Evolutionary conservation across 92 coral and sea anemone genomes (phyloP).

Genomic region (Zoanthus sansibaricus): DNA sequence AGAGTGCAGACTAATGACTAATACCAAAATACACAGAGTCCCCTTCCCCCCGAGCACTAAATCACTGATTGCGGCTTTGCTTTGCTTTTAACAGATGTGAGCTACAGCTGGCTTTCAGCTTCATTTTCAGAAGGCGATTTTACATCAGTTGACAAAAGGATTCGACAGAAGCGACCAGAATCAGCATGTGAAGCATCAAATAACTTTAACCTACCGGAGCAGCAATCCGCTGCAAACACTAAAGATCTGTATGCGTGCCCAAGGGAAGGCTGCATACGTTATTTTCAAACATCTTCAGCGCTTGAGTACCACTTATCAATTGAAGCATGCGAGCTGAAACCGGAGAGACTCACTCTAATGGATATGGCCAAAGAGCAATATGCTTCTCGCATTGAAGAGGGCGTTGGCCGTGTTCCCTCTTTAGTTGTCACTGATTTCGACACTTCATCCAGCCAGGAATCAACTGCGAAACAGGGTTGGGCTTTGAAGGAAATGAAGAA

Average conservation of each 20-base stretch:
- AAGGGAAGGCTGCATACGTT: background rate
- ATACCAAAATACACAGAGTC: background rate
- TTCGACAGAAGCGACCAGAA: background rate
- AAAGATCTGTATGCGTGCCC: slow-evolving; percentile 15
- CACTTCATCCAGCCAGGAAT: slow-evolving; percentile 12
- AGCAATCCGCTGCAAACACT: background rate
- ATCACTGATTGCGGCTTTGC: slow-evolving; percentile 3
- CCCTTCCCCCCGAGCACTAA: background rate
- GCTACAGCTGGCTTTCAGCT: background rate
- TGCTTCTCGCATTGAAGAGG: slow-evolving; percentile 22
- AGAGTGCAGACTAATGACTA: background rate
- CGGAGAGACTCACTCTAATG: slow-evolving; percentile 14
- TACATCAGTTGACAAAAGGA: background rate
- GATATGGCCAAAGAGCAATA: slow-evolving; percentile 6
- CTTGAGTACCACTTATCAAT: background rate
- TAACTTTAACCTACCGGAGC: background rate
- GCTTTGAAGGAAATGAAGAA: background rate
- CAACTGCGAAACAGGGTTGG: slow-evolving; percentile 9
- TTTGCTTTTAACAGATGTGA: slow-evolving; percentile 16
- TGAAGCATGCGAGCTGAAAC: slow-evolving; percentile 12
- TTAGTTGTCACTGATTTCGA: slow-evolving; percentile 5
- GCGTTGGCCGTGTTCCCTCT: slow-evolving; percentile 16
- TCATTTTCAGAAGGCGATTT: slow-evolving; percentile 5
- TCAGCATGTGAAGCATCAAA: background rate
- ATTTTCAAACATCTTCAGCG: background rate